Evolutionary conservation across 2,888 invertebrate species (phyloP).

Genomic region (Anticlea derivata): DNA sequence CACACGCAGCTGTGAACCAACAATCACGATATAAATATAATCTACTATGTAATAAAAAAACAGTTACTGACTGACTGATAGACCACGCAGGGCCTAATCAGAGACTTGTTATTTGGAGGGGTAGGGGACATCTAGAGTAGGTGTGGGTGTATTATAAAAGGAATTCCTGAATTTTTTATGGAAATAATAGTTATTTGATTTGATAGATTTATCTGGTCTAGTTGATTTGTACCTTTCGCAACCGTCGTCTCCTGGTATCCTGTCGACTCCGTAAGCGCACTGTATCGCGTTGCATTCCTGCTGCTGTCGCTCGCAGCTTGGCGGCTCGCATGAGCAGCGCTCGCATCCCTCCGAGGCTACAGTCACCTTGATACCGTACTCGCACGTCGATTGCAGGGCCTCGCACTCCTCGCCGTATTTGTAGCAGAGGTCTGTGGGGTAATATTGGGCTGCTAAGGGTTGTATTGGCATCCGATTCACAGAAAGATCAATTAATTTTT

Average conservation of each 20-base stretch:
- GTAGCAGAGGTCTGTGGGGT: constrained; percentile 70
- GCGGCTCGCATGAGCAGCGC: constrained; percentile 79
- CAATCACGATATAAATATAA: background rate
- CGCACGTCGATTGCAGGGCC: constrained; percentile 83
- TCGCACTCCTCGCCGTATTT: constrained; percentile 85
- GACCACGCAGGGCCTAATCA: no score
- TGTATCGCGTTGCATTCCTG: constrained; percentile 86
- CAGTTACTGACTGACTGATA: no score
- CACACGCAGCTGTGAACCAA: constrained; percentile 58
- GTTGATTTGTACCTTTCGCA: constrained; percentile 62
- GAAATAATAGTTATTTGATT: no score
- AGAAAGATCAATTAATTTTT: no score
- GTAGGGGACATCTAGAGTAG: no score
- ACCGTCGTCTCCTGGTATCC: constrained; percentile 45
- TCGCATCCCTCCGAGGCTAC: constrained; percentile 83
- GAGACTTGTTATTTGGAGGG: no score
- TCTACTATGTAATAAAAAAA: no score
- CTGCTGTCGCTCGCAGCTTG: constrained; percentile 82
- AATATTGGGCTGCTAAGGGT: no score
- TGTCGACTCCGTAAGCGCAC: constrained; percentile 89
- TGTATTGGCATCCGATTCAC: background rate
- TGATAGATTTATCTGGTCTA: no score
- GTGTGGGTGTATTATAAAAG: no score
- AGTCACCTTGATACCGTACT: constrained; percentile 87
- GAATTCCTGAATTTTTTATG: no score